These are phyloP conservation scores for Phymatocera aterrima DNA, from an alignment of 2,888 invertebrate genomes.

Conservation along the genomic window DNA sequence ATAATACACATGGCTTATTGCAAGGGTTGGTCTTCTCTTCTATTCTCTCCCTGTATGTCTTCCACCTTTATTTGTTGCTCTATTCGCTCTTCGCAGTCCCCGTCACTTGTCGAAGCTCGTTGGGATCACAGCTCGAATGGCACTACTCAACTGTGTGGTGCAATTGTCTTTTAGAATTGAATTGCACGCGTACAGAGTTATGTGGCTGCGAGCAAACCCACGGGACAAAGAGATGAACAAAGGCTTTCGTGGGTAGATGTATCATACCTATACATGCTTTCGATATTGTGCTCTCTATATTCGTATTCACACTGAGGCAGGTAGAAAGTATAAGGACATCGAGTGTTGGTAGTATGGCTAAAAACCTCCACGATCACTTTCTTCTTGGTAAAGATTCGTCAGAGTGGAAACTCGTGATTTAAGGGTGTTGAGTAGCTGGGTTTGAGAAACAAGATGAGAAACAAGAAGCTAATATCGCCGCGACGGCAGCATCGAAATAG, in stretches of 20 bases:
- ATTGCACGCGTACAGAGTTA: conserved; percentile 26
- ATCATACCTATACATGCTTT: background rate
- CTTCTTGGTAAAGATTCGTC: conserved; percentile 10
- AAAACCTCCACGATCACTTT: conserved; percentile 17
- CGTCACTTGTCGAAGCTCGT: conserved; percentile 6
- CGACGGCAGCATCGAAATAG: background rate
- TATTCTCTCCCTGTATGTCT: background rate
- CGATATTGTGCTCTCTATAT: background rate
- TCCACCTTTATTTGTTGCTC: background rate
- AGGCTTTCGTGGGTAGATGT: background rate
- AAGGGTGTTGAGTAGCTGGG: conserved; percentile 33
- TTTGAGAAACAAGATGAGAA: background rate
- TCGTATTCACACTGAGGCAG: no score
- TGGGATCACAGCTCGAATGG: conserved; percentile 3
- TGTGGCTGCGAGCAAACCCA: conserved; percentile 2
- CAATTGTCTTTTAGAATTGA: conserved; percentile 34
- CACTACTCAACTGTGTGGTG: conserved; percentile 8
- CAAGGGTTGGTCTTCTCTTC: conserved; percentile 7
- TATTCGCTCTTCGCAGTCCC: background rate
- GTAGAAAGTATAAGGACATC: background rate
- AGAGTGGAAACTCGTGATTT: background rate
- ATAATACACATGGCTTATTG: background rate
- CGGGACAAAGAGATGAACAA: conserved; percentile 27
- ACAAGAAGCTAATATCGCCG: background rate
- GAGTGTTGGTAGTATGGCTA: conserved; percentile 13